These are phyloP conservation scores for Silurus aristotelis DNA, from an alignment of 2,797 vertebrate species.

Conservation along the genomic window DNA sequence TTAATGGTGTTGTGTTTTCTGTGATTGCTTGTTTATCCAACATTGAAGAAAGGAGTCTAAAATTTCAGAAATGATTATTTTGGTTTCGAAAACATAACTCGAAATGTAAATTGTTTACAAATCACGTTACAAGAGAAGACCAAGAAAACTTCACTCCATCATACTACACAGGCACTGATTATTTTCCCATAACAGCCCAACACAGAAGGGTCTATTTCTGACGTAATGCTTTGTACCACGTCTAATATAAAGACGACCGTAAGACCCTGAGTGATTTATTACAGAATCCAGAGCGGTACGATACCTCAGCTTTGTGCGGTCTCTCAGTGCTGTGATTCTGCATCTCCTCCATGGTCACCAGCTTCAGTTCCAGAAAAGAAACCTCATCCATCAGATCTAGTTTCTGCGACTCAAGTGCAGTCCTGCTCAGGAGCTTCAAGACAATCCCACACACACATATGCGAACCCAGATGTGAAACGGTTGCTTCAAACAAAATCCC, in stretches of 20 bases:
- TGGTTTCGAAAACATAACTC: too few relatives aligned
- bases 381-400: slow-evolving; percentile 92
- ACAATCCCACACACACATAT: slow-evolving; percentile 56
- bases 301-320: slow-evolving; percentile 94
- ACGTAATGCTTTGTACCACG: neutral
- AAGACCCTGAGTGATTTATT: neutral
- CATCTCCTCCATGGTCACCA: slow-evolving; percentile 91
- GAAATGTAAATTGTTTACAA: too few relatives aligned
- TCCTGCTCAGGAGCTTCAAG: slow-evolving; percentile 90
- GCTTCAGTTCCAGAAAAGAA: slow-evolving; percentile 91
- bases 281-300: neutral
- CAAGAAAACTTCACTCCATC: neutral
- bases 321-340: slow-evolving; percentile 85
- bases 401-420: slow-evolving; percentile 91
- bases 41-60: neutral
- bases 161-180: neutral
- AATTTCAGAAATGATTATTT: neutral
- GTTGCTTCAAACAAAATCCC: slow-evolving; percentile 69
- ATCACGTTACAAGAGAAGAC: neutral
- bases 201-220: neutral
- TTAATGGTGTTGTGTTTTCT: neutral
- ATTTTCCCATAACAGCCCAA: neutral
- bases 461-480: slow-evolving; percentile 35
- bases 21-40: neutral
- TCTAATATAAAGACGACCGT: neutral